phyloP scores from a whole-genome alignment of 2,888 invertebrate species.

The Belgica antarctica region DNA sequence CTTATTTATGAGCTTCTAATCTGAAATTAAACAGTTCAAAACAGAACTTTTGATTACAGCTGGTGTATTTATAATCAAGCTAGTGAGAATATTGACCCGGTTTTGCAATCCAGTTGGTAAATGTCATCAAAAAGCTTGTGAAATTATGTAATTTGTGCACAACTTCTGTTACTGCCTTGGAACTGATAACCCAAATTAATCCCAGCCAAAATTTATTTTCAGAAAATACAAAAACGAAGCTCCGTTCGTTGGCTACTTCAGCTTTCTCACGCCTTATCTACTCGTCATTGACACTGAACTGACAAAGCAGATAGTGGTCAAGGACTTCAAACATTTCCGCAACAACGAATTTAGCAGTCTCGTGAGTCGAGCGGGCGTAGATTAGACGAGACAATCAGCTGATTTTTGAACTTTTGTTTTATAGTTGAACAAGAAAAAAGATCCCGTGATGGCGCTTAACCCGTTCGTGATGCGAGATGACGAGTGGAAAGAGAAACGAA shows the following conservation, averaged over 20 bases:
- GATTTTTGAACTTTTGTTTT: slow-evolving; percentile 14
- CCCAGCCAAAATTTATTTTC: background rate
- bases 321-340: slow-evolving; percentile 31
- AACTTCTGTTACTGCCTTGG: too few species aligned
- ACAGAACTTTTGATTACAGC: too few species aligned
- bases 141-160: too few species aligned
- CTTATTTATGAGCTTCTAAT: too few species aligned
- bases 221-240: slow-evolving; percentile 12
- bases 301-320: slow-evolving; percentile 30
- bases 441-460: slow-evolving; percentile 56
- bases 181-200: background rate
- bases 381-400: background rate
- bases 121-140: too few species aligned
- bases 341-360: slow-evolving; percentile 34
- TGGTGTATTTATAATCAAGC: too few species aligned
- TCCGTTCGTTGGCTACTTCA: slow-evolving; percentile 23
- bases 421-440: slow-evolving; percentile 47
- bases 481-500: slow-evolving; percentile 57
- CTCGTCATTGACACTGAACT: slow-evolving; percentile 2
- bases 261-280: slow-evolving; percentile 17
- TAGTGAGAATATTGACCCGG: too few species aligned
- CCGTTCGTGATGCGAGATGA: slow-evolving; percentile 56
- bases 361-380: slow-evolving; percentile 1
- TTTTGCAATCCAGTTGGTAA: too few species aligned
- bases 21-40: too few species aligned